Conservation (phyloP, 2,888 invertebrate species). For the Corythucha ciliata region DNA sequence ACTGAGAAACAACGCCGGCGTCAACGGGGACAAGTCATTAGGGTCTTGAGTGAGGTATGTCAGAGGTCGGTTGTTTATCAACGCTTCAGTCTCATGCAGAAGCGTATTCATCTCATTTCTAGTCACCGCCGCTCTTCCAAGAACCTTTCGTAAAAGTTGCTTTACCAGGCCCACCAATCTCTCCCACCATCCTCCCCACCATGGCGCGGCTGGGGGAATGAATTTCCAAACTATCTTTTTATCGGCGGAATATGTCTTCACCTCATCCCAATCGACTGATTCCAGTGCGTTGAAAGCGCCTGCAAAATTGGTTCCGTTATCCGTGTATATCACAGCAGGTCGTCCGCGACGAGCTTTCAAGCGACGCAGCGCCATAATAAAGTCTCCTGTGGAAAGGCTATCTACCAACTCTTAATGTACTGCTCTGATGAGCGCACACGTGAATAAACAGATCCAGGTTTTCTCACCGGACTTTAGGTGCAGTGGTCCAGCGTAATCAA, state of each 20-base stretch:
- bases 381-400: slow-evolving; percentile 36
- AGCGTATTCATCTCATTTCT: too few species aligned
- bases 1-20: too few species aligned
- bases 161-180: slow-evolving; percentile 22
- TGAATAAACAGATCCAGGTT: slow-evolving; percentile 39
- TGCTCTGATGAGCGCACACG: slow-evolving; percentile 40
- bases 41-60: too few species aligned
- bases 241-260: slow-evolving; percentile 28
- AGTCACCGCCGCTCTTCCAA: too few species aligned
- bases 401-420: slow-evolving; percentile 40
- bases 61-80: too few species aligned
- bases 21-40: too few species aligned
- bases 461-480: slow-evolving; percentile 31
- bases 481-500: slow-evolving; percentile 41
- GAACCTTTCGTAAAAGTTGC: slow-evolving; percentile 17
- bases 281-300: slow-evolving; percentile 42
- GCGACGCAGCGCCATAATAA: slow-evolving; percentile 37
- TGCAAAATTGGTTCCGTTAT: slow-evolving; percentile 42
- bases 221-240: slow-evolving; percentile 38
- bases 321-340: slow-evolving; percentile 38
- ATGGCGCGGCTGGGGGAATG: slow-evolving; percentile 34
- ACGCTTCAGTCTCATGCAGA: too few species aligned
- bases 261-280: slow-evolving; percentile 45
- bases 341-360: slow-evolving; percentile 39
- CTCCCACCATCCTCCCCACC: slow-evolving; percentile 39